Evolutionary conservation across 1,140 invertebrate genomes (phyloP).

Genomic region (Drosophila grimshawi): DNA sequence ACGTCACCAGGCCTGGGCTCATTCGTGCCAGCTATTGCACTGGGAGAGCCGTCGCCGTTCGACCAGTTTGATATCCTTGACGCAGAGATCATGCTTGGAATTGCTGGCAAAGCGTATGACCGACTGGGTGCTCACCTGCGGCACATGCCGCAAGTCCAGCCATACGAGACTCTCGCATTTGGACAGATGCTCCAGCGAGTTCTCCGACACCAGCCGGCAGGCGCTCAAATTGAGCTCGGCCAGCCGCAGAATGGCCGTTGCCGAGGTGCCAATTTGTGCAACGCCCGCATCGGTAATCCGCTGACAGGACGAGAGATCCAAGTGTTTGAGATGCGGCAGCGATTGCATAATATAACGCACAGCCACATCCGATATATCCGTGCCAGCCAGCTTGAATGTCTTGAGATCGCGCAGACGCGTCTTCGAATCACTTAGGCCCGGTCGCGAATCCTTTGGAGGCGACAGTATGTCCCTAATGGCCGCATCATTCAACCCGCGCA

Average conservation of each 20-base stretch:
- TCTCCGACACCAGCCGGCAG: conserved; percentile 92
- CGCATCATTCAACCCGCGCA: conserved; percentile 92
- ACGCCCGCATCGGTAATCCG: conserved; percentile 95
- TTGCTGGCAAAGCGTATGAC: conserved; percentile 92
- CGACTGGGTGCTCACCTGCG: conserved; percentile 90
- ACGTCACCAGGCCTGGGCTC: conserved; percentile 8
- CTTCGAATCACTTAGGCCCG: conserved; percentile 92
- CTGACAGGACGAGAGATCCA: conserved; percentile 94
- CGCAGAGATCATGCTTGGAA: conserved; percentile 90
- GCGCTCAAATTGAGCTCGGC: conserved; percentile 91
- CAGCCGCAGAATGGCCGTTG: conserved; percentile 84
- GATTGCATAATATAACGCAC: conserved; percentile 92
- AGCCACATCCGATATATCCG: conserved; percentile 95
- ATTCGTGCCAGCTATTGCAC: conserved; percentile 46
- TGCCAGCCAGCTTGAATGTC: conserved; percentile 91
- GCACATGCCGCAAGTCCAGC: conserved; percentile 90
- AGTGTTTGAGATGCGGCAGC: conserved; percentile 88
- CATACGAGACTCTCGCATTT: conserved; percentile 87
- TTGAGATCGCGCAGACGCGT: conserved; percentile 92
- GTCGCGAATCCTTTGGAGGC: conserved; percentile 93
- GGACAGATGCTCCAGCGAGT: conserved; percentile 90
- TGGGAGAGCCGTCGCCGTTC: conserved; percentile 73
- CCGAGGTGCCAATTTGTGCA: conserved; percentile 90
- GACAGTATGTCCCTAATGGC: conserved; percentile 93
- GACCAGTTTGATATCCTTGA: conserved; percentile 90